Evolutionary conservation across 2,797 vertebrate species (phyloP), one percentile per base, ranked within the genome.

Genomic region (Holocentrus rufus): DNA sequence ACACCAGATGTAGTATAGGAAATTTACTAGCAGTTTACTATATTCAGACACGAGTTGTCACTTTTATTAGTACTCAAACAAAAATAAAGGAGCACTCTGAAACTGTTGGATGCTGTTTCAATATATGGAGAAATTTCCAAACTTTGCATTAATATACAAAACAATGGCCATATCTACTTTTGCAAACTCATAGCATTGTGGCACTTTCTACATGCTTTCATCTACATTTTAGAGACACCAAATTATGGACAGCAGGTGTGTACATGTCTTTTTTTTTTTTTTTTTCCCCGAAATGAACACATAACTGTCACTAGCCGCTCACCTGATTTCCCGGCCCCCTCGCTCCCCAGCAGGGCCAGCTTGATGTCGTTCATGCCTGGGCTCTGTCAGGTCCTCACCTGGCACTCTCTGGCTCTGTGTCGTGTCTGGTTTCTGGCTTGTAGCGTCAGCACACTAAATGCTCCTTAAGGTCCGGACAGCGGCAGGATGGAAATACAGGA

Each of bases 291-390:
- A 39, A 44, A 44, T 44, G 42, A 10, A 13, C 10, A 10, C 9
- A 2, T 20, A 27, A 8, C 23, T 44, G 47, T 25, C 30, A 30
- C 36, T 10, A 47, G 58, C 18, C 36, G 0, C 90, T 82, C 83
- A 93, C 92, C 92, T 87, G 92, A 93, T 46, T 93, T 94, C 56
- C 92, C 93, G 14, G 91, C 90, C 67, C 92, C 91, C 44, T 69
- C 85, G 58, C 91, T 91, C 0, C 92, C 93, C 79, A 93, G 87
- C 73, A 93, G 82, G 22, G 93, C 92, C 84, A 93, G 88, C 77
- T 93, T 93, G 79, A 93, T 89, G 87, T 92, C 85, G 80, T 90
- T 93, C 92, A 93, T 93, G 86, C 64, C 84, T 66, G 80, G 1
- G 57, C 76, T 83, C 52, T 25, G 46, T 86, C 81, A 73, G 85